Evolutionary conservation across 2,888 invertebrate species (phyloP), one percentile per base, ranked within the genome.

Genomic region (Ochropleura plecta): DNA sequence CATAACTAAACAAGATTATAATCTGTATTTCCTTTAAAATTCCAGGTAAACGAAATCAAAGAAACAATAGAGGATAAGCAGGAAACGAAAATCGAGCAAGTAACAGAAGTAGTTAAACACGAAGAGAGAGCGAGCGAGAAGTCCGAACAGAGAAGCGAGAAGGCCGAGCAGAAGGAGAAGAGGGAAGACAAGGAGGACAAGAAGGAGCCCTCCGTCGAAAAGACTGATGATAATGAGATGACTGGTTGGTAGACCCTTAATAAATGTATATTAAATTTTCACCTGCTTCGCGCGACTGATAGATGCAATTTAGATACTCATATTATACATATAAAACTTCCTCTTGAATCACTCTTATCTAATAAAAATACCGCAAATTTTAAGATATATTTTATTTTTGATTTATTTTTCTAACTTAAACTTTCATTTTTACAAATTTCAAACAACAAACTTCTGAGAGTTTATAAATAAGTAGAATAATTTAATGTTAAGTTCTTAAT

Each of bases 151-250:
- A 94, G 85, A 73, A 91, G 86, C 79, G 90, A 83, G 78, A 88
- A 79, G 80, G 89, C 85, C 75, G 84, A 88, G 82, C 82, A 84
- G 92, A 94, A 83, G 86, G 76, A 89, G 82, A 92, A 88, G 68
- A 89, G 87, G 78, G 90, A 90, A 63, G 86, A 87, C 12, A 84
- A 70, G 70, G 87, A 86, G 71, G 94, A 97, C 85, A 95, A 96
- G 92, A 96, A 95, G 82, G 95, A 95, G 72, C 86, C 91, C 75
- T 93, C 94, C 73, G 90, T 91, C 78, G 91, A 95, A 89, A 96
- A 95, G 93, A 91, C 92, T 90, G 96, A 97, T 88, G 96, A 97
- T 81, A 93, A 96, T 91, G 97, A 97, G 89, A 96, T 97, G 97
- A 96, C 97, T 84, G 96, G 97, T 97, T 79, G 88, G 91, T 42